Evolutionary conservation across 2,797 vertebrate species (phyloP), one percentile per base, ranked within the genome.

Genomic region (Lacerta viridis): DNA sequence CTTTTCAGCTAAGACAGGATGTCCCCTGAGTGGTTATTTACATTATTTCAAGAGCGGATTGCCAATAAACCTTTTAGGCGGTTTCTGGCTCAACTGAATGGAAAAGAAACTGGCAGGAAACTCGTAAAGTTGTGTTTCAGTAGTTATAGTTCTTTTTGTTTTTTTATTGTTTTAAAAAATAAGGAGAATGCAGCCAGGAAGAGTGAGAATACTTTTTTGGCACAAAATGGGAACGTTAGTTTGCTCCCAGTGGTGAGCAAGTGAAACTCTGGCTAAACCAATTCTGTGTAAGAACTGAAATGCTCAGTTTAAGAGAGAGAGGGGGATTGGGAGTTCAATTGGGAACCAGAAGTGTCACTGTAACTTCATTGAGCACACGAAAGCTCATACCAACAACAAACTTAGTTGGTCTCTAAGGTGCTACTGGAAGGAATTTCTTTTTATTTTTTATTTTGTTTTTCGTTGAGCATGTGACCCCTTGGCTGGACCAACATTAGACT

Each of bases 261-360:
- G 59, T 23, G 59, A 61, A 61, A 23, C 50, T 50, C 50, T 50
- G 41, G 41, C 41, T 43, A 7, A 43, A 43, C 13, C 11, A 17
- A 61, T 36, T 86, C 90, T 87, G 89, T 93, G 68, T 90, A 91
- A 64, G 27, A 76, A 76, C 69, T 8, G 29, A 91, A 85, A 10
- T 74, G 25, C 20, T 59, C 87, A 86, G n/a, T 3, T 88, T 89
- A 80, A 92, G 88, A 23, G 36, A 95, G 25, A 92, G 91, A 90
- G 89, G 91, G 89, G 91, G 81, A 71, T 59, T 84, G 81, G 93
- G 93, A 94, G 92, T 50, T 50, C 7, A 20, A 2, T 2, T 66
- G 17, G 29, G 29, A 66, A 68, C 18, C 43, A 18, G 11, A 78
- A 50, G 59, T 33, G 17, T 41, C 36, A 43, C 59, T 77, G 3